Evolutionary conservation across 30 jellyfish, hydroid and myxozoan genomes (phyloP).

Genomic region (Aurelia sp.): DNA sequence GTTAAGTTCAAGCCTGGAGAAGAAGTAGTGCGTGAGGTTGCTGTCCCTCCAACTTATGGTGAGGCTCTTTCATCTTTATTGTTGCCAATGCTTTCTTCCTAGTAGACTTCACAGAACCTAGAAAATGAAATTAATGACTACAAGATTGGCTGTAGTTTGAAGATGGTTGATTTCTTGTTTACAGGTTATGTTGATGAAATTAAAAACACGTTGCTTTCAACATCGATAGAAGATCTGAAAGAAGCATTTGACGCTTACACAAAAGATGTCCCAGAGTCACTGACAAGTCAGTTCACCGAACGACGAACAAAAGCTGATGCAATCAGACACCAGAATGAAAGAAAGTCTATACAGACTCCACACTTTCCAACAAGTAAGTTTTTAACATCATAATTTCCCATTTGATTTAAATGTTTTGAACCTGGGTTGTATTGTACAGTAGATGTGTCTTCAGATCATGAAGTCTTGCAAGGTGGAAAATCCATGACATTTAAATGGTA

Average conservation of each 20-base stretch:
- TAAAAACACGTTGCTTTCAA: neutral
- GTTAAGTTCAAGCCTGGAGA: constrained; percentile 51
- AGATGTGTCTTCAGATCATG: neutral
- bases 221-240: neutral
- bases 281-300: neutral
- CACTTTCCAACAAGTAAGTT: constrained; percentile 16
- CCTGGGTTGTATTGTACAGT: neutral
- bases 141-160: neutral
- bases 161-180: too few relatives aligned
- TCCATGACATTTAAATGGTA: neutral
- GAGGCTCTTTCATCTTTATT: neutral
- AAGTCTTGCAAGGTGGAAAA: constrained; percentile 10
- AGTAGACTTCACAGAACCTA: constrained; percentile 17
- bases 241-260: neutral
- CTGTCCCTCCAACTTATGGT: constrained; percentile 54
- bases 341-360: constrained; percentile 26
- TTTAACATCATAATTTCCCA: constrained; percentile 5
- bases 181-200: neutral
- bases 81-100: neutral
- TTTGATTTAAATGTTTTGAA: neutral
- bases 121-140: neutral
- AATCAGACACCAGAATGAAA: neutral
- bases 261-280: neutral
- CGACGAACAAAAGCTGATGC: constrained; percentile 8
- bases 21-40: constrained; percentile 41